Evolutionary conservation across 1,140 invertebrate genomes (phyloP).

Genomic region (Coelopa frigida): DNA sequence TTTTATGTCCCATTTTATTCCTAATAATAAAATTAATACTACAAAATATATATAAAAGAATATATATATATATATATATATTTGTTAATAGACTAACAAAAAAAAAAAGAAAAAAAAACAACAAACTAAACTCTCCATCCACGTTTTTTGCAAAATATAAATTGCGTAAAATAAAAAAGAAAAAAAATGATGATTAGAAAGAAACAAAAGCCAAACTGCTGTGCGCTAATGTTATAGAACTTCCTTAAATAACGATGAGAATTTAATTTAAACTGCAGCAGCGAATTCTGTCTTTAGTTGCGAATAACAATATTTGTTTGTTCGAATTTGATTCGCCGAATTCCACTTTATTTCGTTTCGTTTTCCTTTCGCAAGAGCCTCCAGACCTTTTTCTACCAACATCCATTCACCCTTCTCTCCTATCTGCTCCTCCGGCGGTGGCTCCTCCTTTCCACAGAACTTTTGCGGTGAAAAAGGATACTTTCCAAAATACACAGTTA

Average conservation of each 20-base stretch:
- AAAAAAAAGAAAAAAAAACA: slow-evolving; percentile 7
- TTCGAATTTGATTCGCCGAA: background rate
- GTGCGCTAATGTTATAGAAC: slow-evolving; percentile 3
- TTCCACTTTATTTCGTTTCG: background rate
- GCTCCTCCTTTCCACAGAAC: slow-evolving; percentile 1
- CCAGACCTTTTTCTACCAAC: background rate
- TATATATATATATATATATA: slow-evolving; percentile 10
- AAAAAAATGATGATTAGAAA: background rate
- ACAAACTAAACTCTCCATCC: no score
- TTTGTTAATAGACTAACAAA: slow-evolving; percentile 9
- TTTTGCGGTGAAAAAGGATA: background rate
- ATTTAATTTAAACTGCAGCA: slow-evolving; percentile 2
- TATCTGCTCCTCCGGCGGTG: slow-evolving; percentile 1
- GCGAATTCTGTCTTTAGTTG: slow-evolving; percentile 3
- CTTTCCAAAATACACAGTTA: background rate
- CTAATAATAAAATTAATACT: slow-evolving; percentile 10
- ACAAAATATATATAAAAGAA: slow-evolving; percentile 11
- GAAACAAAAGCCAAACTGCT: background rate
- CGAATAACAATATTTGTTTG: background rate
- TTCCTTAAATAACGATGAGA: slow-evolving; percentile 1
- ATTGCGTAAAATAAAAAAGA: background rate
- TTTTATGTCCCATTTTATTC: slow-evolving; percentile 9
- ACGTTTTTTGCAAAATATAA: slow-evolving; percentile 8
- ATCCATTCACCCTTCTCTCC: background rate
- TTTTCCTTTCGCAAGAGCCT: background rate